Conservation (phyloP, 2,797 vertebrate genomes). For the Neoniphon sammara region DNA sequence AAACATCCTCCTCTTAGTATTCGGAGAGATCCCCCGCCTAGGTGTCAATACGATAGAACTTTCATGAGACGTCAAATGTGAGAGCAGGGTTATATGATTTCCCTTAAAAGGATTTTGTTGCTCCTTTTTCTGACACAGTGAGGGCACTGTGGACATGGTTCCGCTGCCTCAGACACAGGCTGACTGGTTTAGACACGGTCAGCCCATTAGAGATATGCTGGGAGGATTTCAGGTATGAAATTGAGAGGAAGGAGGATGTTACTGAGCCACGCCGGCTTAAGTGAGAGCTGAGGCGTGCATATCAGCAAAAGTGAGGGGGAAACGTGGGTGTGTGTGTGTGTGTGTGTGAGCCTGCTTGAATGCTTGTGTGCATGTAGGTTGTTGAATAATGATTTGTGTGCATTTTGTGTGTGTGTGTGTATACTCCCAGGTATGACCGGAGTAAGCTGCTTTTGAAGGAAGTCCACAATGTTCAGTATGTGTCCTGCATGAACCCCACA, state of each 20-base stretch:
- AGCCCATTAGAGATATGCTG: slow-evolving; percentile 71
- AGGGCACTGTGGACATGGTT: slow-evolving; percentile 70
- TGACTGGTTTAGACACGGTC: slow-evolving; percentile 72
- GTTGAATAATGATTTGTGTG: slow-evolving; percentile 49
- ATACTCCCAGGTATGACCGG: slow-evolving; percentile 91
- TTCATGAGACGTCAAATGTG: slow-evolving; percentile 47
- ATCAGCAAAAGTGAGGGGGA: slow-evolving; percentile 31
- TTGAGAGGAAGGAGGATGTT: slow-evolving; percentile 70
- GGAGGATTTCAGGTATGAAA: slow-evolving; percentile 74
- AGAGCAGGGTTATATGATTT: slow-evolving; percentile 48
- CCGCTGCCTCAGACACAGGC: slow-evolving; percentile 62
- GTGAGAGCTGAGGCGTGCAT: slow-evolving; percentile 54
- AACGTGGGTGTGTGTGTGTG: slow-evolving; percentile 21
- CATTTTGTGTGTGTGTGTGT: slow-evolving; percentile 42
- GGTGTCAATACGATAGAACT: slow-evolving; percentile 34
- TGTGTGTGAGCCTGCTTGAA: slow-evolving; percentile 13
- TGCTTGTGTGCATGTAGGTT: slow-evolving; percentile 24
- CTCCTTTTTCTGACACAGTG: slow-evolving; percentile 60
- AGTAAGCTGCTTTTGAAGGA: slow-evolving; percentile 92
- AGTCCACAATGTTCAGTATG: slow-evolving; percentile 91
- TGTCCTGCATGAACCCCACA: slow-evolving; percentile 97
- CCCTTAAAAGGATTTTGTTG: slow-evolving; percentile 60
- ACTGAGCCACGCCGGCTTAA: slow-evolving; percentile 66
- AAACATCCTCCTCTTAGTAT: slow-evolving; percentile 22
- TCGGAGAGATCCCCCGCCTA: slow-evolving; percentile 8